Evolutionary conservation across 2,113 vertebrate genomes (phyloP).

Genomic region (Abramis brama): DNA sequence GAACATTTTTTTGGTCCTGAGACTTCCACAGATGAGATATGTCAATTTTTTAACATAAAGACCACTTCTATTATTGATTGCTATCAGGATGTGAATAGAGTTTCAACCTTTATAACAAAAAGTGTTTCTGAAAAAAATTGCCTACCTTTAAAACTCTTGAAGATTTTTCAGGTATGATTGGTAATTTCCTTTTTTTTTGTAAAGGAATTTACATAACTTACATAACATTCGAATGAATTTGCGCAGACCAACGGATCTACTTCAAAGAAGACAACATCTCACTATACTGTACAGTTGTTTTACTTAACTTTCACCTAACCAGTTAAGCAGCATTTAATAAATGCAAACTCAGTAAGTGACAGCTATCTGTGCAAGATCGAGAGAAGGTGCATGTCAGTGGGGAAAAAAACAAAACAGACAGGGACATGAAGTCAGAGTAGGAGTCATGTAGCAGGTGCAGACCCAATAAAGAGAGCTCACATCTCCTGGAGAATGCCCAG

Average conservation of each 20-base stretch:
- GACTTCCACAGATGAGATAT: no score
- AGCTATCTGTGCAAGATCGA: not conserved
- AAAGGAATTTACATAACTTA: not conserved
- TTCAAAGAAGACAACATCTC: not conserved
- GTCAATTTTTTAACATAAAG: no score
- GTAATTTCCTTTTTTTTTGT: no score
- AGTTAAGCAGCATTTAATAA: not conserved
- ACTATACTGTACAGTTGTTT: not conserved
- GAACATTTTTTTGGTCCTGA: fast-evolving
- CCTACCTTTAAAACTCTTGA: no score
- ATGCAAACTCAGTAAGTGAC: not conserved
- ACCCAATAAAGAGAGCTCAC: slow-evolving; percentile 64
- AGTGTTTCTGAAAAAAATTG: no score
- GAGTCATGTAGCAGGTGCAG: slow-evolving; percentile 61
- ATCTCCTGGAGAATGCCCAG: slow-evolving; percentile 61
- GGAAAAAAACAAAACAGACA: not conserved
- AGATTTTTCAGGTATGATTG: no score
- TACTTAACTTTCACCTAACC: not conserved
- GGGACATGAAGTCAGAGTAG: slow-evolving; percentile 31
- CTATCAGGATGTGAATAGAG: no score
- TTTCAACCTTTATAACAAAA: no score
- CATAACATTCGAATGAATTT: not conserved
- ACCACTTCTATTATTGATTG: no score
- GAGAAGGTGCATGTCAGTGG: slow-evolving; percentile 27
- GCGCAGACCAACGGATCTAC: not conserved